Evolutionary conservation across 2,797 vertebrate species (phyloP).

Genomic region (Macroramphosus scolopax): DNA sequence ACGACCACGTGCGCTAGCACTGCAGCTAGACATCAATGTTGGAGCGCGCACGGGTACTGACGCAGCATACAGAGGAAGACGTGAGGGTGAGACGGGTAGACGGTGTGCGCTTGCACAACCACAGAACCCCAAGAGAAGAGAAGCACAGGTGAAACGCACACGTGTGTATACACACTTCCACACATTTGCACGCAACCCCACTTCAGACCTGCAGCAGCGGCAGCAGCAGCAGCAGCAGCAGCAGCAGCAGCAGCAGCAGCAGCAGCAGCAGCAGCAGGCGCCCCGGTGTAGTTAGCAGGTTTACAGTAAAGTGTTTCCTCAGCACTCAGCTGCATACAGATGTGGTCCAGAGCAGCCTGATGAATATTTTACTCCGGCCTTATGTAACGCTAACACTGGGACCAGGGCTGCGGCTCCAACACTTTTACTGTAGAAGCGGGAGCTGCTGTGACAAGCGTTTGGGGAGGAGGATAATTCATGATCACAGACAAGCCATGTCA

Average conservation of each 20-base stretch:
- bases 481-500: conserved; percentile 52
- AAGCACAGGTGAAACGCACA: conserved; percentile 2
- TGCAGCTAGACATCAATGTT: conserved; percentile 46
- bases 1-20: conserved; percentile 3
- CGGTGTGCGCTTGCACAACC: conserved; percentile 8
- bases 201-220: conserved; percentile 23
- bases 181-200: conserved; percentile 40
- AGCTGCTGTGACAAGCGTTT: conserved; percentile 45
- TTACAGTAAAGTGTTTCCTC: conserved; percentile 71
- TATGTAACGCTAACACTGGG: conserved; percentile 66
- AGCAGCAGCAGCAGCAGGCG: conserved; percentile 21
- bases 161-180: conserved; percentile 13
- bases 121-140: background rate
- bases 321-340: conserved; percentile 70
- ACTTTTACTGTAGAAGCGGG: conserved; percentile 45
- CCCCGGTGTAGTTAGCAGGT: conserved; percentile 57
- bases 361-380: conserved; percentile 77
- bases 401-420: conserved; percentile 51
- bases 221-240: conserved; percentile 7
- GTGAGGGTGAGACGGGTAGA: conserved; percentile 11
- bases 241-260: conserved; percentile 11
- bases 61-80: conserved; percentile 60
- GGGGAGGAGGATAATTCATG: conserved; percentile 54
- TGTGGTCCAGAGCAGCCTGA: conserved; percentile 62
- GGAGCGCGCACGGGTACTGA: conserved; percentile 23